Percentiles rank a stretch among this genome's conserved stretches.
Evolutionary conservation across 2,113 vertebrate species (phyloP).

Genomic region (Lethenteron reissneri): DNA sequence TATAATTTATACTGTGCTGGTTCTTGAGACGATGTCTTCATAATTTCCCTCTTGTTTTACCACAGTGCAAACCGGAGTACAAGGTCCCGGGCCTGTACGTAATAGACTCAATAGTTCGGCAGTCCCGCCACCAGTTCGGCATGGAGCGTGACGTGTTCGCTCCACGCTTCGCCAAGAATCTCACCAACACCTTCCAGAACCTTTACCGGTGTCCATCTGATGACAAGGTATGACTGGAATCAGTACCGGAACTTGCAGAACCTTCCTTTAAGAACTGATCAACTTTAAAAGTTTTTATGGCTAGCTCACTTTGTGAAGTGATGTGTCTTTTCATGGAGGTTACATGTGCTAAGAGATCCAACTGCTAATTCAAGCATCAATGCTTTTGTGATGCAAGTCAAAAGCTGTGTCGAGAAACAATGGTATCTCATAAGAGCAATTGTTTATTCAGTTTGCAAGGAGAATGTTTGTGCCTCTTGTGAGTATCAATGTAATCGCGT

Average conservation of each 20-base stretch:
- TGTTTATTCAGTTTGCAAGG: too few relatives aligned
- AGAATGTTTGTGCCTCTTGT: background rate
- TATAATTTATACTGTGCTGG: background rate
- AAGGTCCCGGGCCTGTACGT: constrained; percentile 95
- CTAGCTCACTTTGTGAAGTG: too few relatives aligned
- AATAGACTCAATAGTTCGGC: constrained; percentile 89
- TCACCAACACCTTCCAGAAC: constrained; percentile 87
- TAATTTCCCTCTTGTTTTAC: constrained; percentile 9
- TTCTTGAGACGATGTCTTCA: background rate
- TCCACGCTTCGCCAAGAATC: constrained; percentile 96
- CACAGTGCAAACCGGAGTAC: constrained; percentile 91
- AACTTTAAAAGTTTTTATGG: background rate
- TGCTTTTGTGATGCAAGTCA: constrained; percentile 3
- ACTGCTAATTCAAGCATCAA: background rate
- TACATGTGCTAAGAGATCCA: background rate
- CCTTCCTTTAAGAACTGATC: background rate
- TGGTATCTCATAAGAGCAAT: too few relatives aligned
- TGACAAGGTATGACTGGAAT: constrained; percentile 48
- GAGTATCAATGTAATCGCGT: background rate
- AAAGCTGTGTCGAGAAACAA: background rate
- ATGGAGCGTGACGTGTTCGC: constrained; percentile 95
- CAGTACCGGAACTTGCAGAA: background rate
- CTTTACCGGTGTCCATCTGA: constrained; percentile 87
- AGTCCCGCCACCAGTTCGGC: constrained; percentile 93
- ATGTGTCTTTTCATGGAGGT: background rate